Percentiles rank a stretch among this genome's conserved stretches.
Evolutionary conservation across 2,797 vertebrate genomes (phyloP).

Genomic region (Gymnopithys bicolor): DNA sequence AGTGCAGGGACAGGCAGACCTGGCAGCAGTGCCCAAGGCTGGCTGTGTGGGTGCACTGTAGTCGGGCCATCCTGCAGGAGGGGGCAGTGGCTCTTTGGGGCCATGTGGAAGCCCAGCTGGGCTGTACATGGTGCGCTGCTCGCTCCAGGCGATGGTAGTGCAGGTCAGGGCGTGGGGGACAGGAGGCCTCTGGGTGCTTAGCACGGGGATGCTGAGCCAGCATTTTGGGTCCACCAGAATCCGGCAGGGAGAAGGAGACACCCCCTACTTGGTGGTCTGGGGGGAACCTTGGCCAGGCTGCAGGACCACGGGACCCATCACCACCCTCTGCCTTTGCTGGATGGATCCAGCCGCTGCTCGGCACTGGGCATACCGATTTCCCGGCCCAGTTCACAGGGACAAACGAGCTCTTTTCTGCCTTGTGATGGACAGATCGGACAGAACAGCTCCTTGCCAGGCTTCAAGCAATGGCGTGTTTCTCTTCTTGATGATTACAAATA

Average conservation of each 20-base stretch:
- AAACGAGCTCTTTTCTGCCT: neutral
- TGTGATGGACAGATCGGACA: neutral
- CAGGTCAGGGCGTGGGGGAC: fast-evolving
- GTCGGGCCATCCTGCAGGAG: fast-evolving
- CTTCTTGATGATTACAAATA: neutral
- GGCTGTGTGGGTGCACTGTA: fast-evolving
- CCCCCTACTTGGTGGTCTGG: fast-evolving
- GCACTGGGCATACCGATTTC: neutral
- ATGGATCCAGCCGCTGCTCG: neutral
- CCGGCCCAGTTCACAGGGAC: neutral
- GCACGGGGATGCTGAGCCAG: neutral
- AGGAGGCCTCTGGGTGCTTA: fast-evolving
- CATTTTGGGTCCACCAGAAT: neutral
- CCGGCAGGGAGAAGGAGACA: neutral
- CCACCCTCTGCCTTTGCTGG: neutral
- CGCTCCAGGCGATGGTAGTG: fast-evolving
- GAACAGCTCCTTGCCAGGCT: neutral
- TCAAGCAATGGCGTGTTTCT: neutral
- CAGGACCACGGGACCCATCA: fast-evolving
- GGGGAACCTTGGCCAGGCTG: neutral
- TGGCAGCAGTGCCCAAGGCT: neutral
- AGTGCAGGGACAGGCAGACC: fast-evolving
- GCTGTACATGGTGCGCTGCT: neutral
- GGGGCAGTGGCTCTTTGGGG: neutral
- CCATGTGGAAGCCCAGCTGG: neutral